Base-by-base conservation (phyloP, 2,797 vertebrate genomes). In the Lateolabrax maculatus region DNA sequence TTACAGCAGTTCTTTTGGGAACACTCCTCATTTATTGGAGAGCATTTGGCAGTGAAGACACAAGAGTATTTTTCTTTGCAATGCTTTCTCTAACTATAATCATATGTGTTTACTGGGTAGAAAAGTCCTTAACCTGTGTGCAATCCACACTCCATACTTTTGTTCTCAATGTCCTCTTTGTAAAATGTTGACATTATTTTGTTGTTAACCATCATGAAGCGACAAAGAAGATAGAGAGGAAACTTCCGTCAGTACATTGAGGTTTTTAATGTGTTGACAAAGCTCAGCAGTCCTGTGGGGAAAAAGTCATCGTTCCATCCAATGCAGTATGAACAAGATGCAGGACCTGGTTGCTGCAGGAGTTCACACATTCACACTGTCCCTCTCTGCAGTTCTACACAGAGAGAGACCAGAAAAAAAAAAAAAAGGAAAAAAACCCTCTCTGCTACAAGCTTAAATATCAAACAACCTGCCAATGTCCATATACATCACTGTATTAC, bases 241-340 rank as follows among this genome's bases (percentile, higher is more conserved):
- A 9, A 7, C 19, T 19, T 34, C 2, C 15, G 64, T 74, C 39
- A 44, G 63, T 90, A 87, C 91, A 92, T 53, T 79, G 85, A 93
- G 77, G 71, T 90, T 81, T 93, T 95, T 95, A 93, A 84, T 94
- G 85, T 90, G 81, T 93, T 73, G 71, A 85, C 67, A 91, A 84
- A 93, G 86, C 89, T 89, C 85, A 89, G 69, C 64, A 61, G 76
- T 78, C 80, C 79, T 85, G 85, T 79, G 69, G 75, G 65, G 84
- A 72, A 71, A 34, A 77, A 88, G 34, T 86, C 80, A 75, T 67
- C 16, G 16, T 84, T 89, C 69, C 69, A 70, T 68, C 71, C 67
- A 85, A 84, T 89, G 81, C 84, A 80, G 81, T 67, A 65, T 77
- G 53, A 74, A 76, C 80, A 73, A 80, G 80, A 81, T 76, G 77